Evolutionary conservation across 2,888 invertebrate genomes (phyloP).

Genomic region (Dorcus parallelipipedus): DNA sequence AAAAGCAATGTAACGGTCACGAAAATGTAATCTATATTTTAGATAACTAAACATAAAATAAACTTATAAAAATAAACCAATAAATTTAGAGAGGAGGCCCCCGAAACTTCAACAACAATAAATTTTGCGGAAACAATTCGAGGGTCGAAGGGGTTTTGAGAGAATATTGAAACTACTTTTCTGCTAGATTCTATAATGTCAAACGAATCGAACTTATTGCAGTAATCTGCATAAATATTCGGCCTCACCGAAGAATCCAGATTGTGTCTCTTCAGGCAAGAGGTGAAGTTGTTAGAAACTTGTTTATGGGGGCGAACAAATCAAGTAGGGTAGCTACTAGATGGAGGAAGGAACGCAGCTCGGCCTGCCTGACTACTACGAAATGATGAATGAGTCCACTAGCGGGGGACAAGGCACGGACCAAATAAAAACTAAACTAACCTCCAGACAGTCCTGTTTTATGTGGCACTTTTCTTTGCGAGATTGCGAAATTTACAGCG

Average conservation of each 20-base stretch:
- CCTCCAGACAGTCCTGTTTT: constrained; percentile 31
- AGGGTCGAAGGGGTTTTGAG: constrained; percentile 11
- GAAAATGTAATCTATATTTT: no score
- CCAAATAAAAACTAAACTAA: constrained; percentile 34
- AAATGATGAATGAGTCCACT: constrained; percentile 35
- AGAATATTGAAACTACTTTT: constrained; percentile 29
- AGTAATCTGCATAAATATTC: constrained; percentile 42
- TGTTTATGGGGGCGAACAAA: constrained; percentile 7
- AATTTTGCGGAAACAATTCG: constrained; percentile 15
- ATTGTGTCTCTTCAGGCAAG: constrained; percentile 35
- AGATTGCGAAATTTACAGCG: constrained; percentile 28
- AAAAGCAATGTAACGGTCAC: no score
- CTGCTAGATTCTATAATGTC: constrained; percentile 29
- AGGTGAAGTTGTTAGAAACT: constrained; percentile 15
- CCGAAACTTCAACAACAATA: no score
- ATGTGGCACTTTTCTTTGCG: constrained; percentile 29
- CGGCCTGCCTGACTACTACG: constrained; percentile 4
- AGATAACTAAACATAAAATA: constrained; percentile 15
- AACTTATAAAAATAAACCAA: constrained; percentile 30
- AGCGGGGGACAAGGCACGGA: constrained; percentile 29
- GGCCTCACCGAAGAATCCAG: constrained; percentile 36
- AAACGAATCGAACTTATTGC: constrained; percentile 36
- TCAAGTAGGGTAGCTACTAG: background rate
- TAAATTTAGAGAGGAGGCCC: constrained; percentile 23
- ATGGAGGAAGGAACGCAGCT: constrained; percentile 18